These are phyloP conservation scores for Erythrolamprus reginae DNA, from an alignment of 2,113 vertebrate species.

Conservation along the genomic window DNA sequence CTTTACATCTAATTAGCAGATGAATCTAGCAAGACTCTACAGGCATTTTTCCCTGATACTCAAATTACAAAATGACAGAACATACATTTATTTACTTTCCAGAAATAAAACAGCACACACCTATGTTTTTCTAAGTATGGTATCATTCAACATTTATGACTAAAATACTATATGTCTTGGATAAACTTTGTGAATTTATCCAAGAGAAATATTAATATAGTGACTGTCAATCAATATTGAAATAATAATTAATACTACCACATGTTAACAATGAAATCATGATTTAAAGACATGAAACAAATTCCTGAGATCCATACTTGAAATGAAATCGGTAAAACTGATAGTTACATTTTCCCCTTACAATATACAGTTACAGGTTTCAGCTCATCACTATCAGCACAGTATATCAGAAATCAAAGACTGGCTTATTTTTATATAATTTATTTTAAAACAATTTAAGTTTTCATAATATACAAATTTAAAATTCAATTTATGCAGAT, in stretches of 20 bases:
- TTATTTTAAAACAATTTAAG: neutral
- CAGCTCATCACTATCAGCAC: neutral
- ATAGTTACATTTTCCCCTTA: neutral
- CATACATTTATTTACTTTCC: slow-evolving; percentile 33
- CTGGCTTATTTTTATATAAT: neutral
- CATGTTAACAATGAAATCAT: neutral
- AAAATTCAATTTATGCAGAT: neutral
- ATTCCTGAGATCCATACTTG: neutral
- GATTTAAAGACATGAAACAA: neutral
- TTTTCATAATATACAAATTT: neutral
- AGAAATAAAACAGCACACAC: slow-evolving; percentile 39
- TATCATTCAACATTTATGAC: neutral
- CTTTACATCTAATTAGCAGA: neutral
- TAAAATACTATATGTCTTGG: neutral
- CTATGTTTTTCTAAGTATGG: slow-evolving; percentile 17
- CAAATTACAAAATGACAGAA: slow-evolving; percentile 33
- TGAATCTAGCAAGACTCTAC: neutral
- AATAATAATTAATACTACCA: neutral
- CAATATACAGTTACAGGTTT: neutral
- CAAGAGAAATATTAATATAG: neutral
- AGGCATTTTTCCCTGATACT: neutral
- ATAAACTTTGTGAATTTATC: neutral
- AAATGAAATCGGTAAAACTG: neutral
- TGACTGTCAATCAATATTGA: neutral
- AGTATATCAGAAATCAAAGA: neutral